These are phyloP conservation scores for Callosobruchus maculatus DNA, from an alignment of 2,888 invertebrate species.

Conservation along the genomic window DNA sequence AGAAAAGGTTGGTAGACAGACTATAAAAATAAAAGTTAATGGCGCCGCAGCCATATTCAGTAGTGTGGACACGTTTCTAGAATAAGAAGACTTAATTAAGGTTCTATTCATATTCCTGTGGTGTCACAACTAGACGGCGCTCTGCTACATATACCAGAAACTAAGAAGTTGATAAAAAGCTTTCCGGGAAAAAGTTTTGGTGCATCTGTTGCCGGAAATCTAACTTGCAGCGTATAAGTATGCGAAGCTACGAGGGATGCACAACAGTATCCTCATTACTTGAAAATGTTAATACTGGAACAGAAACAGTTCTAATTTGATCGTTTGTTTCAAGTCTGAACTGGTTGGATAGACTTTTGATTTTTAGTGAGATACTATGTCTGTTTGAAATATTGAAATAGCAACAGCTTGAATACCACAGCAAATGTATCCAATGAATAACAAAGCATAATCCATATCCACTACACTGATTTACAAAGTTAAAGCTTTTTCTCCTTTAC, in stretches of 20 bases:
- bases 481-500: no score
- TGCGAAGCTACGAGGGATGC: not conserved
- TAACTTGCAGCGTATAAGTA: not conserved
- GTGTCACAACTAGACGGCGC: slow-evolving; percentile 14
- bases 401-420: no score
- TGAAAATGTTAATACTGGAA: no score
- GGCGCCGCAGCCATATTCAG: not conserved
- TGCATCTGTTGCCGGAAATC: not conserved
- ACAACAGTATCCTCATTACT: not conserved
- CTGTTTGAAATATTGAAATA: no score
- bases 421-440: no score
- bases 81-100: slow-evolving; percentile 24
- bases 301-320: no score
- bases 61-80: slow-evolving; percentile 13
- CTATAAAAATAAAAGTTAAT: not conserved
- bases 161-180: slow-evolving; percentile 2
- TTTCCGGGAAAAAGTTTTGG: not conserved
- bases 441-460: no score
- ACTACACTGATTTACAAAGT: no score
- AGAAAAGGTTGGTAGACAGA: not conserved
- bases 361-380: no score
- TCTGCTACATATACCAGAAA: slow-evolving; percentile 13
- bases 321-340: no score
- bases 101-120: slow-evolving; percentile 25
- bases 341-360: no score